A percentile compares a stretch with the other conserved stretches of the same genome.
These are phyloP conservation scores for Myanophis thanlyinensis DNA, from an alignment of 2,113 vertebrate genomes.

Conservation along the genomic window DNA sequence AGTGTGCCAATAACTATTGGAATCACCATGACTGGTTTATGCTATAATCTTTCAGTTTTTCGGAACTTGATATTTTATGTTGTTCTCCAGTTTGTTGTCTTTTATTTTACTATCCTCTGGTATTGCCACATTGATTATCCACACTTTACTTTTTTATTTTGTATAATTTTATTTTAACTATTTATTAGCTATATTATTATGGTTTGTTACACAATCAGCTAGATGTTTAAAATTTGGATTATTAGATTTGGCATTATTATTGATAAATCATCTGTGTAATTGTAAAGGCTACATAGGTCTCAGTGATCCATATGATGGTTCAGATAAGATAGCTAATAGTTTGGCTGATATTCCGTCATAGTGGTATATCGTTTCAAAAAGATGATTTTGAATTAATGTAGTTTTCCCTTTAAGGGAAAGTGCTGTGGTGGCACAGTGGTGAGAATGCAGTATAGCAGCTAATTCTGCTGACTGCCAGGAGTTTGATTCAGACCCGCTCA, in stretches of 20 bases:
- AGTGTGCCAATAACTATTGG: neutral
- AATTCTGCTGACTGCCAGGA: neutral
- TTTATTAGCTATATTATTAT: neutral
- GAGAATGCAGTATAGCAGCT: neutral
- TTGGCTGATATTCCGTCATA: neutral
- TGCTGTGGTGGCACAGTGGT: neutral
- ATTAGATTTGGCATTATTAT: neutral
- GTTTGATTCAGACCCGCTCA: neutral
- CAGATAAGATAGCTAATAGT: neutral
- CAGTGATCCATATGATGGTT: neutral
- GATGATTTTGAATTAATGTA: neutral
- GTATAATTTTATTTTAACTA: neutral
- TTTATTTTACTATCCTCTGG: neutral
- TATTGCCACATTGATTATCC: neutral
- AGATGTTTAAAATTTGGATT: neutral
- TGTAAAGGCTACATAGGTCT: neutral
- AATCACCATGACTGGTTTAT: neutral
- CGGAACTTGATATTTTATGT: neutral
- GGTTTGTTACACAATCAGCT: neutral
- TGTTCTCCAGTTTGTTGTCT: neutral
- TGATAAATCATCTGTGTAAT: neutral
- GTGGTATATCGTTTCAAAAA: neutral
- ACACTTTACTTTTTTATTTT: neutral
- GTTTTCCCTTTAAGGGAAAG: neutral
- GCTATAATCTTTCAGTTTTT: neutral